Conservation (phyloP, 2,888 invertebrate genomes). For the Caenorhabditis afra region DNA sequence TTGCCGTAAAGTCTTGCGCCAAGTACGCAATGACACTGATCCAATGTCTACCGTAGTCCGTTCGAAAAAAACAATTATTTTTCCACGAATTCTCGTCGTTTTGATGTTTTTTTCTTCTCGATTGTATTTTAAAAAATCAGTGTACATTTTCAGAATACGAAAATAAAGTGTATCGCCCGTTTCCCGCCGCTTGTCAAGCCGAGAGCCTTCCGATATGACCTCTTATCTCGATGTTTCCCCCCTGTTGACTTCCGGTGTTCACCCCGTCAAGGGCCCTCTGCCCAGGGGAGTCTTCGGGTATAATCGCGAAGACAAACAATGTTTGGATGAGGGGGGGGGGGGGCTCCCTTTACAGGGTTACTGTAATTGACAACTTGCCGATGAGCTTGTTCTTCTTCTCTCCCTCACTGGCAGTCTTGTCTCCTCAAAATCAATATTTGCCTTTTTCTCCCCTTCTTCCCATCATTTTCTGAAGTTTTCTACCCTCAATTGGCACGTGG, state of each 20-base stretch:
- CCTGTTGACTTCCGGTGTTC: constrained; percentile 51
- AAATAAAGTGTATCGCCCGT: too few species aligned
- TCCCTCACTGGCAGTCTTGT: not conserved
- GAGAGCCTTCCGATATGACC: too few species aligned
- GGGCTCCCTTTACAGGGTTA: constrained; percentile 1
- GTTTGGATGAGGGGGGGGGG: not conserved
- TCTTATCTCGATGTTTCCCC: not conserved
- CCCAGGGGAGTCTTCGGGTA: constrained; percentile 19
- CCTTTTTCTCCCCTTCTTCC: not conserved
- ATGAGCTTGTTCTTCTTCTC: not conserved
- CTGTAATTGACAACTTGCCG: constrained; percentile 23
- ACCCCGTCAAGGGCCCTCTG: constrained; percentile 24
- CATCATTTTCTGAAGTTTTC: constrained; percentile 8
- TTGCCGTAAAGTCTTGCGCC: too few species aligned
- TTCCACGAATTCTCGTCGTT: too few species aligned
- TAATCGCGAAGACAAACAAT: constrained; percentile 39
- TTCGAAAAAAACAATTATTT: too few species aligned
- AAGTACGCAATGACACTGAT: too few species aligned
- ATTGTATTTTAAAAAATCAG: too few species aligned
- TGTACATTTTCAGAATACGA: too few species aligned
- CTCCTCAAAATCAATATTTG: not conserved
- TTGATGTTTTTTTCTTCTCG: too few species aligned
- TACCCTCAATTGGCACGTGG: constrained; percentile 15
- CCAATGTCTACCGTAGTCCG: too few species aligned
- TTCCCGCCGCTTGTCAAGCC: too few species aligned